These are phyloP conservation scores for Chymomyza fuscimana DNA, from an alignment of 2,888 invertebrate genomes.

Conservation along the genomic window DNA sequence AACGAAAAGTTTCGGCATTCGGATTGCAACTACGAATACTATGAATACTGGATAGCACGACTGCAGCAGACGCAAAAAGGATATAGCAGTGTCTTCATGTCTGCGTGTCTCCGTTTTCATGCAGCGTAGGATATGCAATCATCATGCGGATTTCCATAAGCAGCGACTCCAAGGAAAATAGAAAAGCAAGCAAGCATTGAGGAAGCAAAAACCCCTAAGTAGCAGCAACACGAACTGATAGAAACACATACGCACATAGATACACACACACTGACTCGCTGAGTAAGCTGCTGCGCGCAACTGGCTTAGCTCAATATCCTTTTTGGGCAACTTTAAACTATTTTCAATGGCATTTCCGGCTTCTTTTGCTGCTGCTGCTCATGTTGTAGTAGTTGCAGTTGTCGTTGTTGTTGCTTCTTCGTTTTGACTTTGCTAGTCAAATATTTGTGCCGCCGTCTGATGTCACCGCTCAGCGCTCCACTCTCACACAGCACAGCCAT, in stretches of 20 bases:
- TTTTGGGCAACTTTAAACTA: conserved; percentile 67
- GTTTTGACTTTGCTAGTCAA: conserved; percentile 28
- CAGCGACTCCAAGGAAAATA: conserved; percentile 62
- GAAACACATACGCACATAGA: conserved; percentile 36
- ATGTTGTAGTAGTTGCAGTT: not conserved
- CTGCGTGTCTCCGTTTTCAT: conserved; percentile 43
- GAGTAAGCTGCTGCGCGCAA: conserved; percentile 55
- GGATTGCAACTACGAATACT: not conserved
- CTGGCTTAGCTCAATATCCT: conserved; percentile 71
- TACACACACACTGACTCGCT: not conserved
- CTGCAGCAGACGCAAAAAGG: conserved; percentile 53
- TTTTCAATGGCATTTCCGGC: conserved; percentile 71
- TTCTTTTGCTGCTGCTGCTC: conserved; percentile 22
- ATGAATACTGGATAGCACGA: not conserved
- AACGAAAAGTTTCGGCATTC: conserved; percentile 66
- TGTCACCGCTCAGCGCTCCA: not conserved
- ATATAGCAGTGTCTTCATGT: conserved; percentile 55
- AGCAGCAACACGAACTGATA: conserved; percentile 19
- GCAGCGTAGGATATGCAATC: conserved; percentile 72
- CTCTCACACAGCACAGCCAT: not conserved
- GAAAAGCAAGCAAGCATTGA: conserved; percentile 47
- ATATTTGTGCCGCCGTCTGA: conserved; percentile 50
- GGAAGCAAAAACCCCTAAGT: conserved; percentile 15
- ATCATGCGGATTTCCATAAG: conserved; percentile 75
- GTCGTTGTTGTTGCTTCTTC: not conserved